Conservation (phyloP, 2,113 vertebrate species). For the Sakesphorus luctuosus region DNA sequence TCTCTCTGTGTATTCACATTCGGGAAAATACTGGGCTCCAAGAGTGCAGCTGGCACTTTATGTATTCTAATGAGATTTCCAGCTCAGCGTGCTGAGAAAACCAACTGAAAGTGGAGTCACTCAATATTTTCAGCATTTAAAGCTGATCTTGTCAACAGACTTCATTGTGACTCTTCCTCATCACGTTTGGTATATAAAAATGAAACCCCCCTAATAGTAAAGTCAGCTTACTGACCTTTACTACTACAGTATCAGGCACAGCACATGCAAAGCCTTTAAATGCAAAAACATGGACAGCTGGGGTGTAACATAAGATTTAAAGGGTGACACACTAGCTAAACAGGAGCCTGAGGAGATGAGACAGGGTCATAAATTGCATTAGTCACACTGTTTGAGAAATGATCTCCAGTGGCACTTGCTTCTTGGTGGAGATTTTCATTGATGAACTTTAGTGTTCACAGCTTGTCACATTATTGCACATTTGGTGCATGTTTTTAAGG, state of each 20-base stretch:
- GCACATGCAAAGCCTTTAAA: slow-evolving; percentile 62
- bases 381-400: slow-evolving; percentile 47
- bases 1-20: not conserved
- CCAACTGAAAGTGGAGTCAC: not conserved
- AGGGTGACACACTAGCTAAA: slow-evolving; percentile 68
- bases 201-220: slow-evolving; percentile 48
- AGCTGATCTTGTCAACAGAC: slow-evolving; percentile 1
- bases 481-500: not conserved
- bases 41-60: not conserved
- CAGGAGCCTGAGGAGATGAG: slow-evolving; percentile 47
- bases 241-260: slow-evolving; percentile 45
- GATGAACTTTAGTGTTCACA: not conserved
- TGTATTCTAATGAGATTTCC: slow-evolving; percentile 12
- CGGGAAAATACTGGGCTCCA: not conserved
- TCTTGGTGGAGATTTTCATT: not conserved
- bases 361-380: slow-evolving; percentile 55
- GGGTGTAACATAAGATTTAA: slow-evolving; percentile 71
- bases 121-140: not conserved
- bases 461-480: not conserved
- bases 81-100: not conserved
- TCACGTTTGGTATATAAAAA: slow-evolving; percentile 37
- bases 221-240: slow-evolving; percentile 66
- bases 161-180: slow-evolving; percentile 32
- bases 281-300: slow-evolving; percentile 72
- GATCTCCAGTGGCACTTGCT: slow-evolving; percentile 21